phyloP scores from a whole-genome alignment of 2,888 invertebrate genomes.

The Yponomeuta cagnagella region DNA sequence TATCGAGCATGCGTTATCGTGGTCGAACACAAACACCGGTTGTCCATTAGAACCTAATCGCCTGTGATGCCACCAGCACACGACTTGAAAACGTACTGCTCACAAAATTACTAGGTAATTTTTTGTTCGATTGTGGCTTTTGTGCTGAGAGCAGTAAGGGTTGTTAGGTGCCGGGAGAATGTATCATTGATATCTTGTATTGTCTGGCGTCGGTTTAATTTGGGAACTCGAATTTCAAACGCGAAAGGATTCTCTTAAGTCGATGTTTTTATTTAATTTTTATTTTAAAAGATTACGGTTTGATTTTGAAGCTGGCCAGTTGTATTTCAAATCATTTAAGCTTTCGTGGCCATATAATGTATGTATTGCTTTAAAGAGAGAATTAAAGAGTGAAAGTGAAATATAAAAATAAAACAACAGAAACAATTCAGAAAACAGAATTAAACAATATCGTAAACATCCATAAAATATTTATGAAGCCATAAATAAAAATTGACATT shows the following conservation, averaged over 20 bases:
- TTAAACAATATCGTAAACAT: too few relatives aligned
- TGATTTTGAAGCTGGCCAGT: background rate
- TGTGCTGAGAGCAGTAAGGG: background rate
- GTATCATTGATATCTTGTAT: background rate
- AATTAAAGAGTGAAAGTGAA: too few relatives aligned
- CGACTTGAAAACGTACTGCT: slow-evolving; percentile 35
- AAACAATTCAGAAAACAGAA: too few relatives aligned
- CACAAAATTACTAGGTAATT: background rate
- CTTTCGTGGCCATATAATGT: too few relatives aligned
- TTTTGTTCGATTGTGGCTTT: background rate
- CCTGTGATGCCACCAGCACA: slow-evolving; percentile 71
- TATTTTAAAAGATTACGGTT: background rate
- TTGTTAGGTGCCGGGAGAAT: background rate
- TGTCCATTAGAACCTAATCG: slow-evolving; percentile 77
- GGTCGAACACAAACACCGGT: slow-evolving; percentile 68
- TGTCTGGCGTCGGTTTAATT: slow-evolving; percentile 1
- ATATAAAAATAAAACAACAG: too few relatives aligned
- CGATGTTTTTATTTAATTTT: background rate
- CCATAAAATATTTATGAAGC: background rate
- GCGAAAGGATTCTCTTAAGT: background rate
- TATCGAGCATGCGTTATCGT: slow-evolving; percentile 68
- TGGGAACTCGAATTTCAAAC: background rate
- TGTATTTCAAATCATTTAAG: background rate
- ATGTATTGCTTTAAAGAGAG: too few relatives aligned
- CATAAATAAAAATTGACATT: background rate